Base-by-base conservation (phyloP, 37 sponge, comb jelly and placozoan species). In the Mnemiopsis leidyi region DNA sequence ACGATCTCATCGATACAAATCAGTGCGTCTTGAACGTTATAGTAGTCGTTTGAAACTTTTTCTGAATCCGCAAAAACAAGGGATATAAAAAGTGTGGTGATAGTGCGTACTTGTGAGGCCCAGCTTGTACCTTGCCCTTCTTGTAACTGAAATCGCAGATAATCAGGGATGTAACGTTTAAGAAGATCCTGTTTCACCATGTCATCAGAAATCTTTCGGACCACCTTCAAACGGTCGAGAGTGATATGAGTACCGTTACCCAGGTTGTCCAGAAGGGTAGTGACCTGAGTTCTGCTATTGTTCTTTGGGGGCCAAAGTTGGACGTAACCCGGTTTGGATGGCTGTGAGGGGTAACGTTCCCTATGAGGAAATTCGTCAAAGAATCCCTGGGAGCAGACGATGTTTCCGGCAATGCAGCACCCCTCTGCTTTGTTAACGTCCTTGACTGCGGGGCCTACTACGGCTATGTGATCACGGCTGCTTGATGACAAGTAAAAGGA, bases 281-380 rank as follows among this genome's bases (percentile, higher is more conserved):
- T n/a, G 7, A 40, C 90, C 28, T 23, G 24, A 1, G 61, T 85
- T 33, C 23, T 85, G 90, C 48, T 25, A 26, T 28, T 85, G 48
- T 85, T 85, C 48, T 85, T 85, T 3, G 90, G 90, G n/a, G 90
- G 90, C 90, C 90, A 85, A 21, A 85, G 90, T 61, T 85, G 90
- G 0, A 85, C 35, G 26, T 39, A 85, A 1, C 90, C 90, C 2
- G 40, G 61, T 39, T 85, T 85, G 5, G 90, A 28, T 40, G 3
- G 61, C 26, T 85, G 90, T 5, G 16, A 77, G 1, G 32, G 26
- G 35, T 31, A 77, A 21, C 32, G 33, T 28, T 34, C 35, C 18
- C 33, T 77, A 33, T 77, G 26, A 25, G 90, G 90, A 3, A 85
- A 40, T 23, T 85, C 90, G 90, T 85, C 90, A 39, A 40, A 85